Conservation (phyloP, 2,113 vertebrate genomes). For the Microcebus jonahi region DNA sequence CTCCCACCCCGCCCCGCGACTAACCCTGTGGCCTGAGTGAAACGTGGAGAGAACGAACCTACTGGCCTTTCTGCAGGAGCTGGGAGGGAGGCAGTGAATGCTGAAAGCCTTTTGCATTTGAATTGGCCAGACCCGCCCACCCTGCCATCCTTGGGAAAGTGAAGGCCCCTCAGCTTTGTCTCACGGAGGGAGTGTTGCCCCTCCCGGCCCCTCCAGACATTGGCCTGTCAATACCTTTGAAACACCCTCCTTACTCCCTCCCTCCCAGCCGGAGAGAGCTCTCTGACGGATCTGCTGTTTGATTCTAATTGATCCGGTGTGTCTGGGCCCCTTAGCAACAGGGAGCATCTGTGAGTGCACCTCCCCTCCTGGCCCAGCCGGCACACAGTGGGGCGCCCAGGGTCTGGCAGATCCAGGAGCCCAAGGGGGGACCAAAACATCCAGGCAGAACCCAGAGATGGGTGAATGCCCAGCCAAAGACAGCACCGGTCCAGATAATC, state of each 20-base stretch:
- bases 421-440: neutral
- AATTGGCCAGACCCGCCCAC: neutral
- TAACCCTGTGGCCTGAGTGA: neutral
- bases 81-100: neutral
- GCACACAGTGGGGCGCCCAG: neutral
- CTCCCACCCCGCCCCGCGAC: neutral
- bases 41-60: neutral
- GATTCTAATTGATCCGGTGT: neutral
- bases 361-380: neutral
- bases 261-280: neutral
- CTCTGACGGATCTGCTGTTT: neutral
- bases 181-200: neutral
- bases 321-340: neutral
- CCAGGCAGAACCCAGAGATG: neutral
- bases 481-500: neutral
- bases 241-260: neutral
- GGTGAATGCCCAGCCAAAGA: neutral
- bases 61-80: neutral
- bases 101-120: conserved; percentile 44
- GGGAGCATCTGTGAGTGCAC: neutral
- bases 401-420: neutral
- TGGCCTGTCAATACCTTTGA: neutral
- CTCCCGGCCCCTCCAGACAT: neutral
- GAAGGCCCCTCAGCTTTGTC: neutral
- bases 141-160: neutral